A percentile compares a stretch with the other conserved stretches of the same genome.
These are phyloP conservation scores for Meandrusa payeni DNA, from an alignment of 2,888 invertebrate species.

Conservation along the genomic window DNA sequence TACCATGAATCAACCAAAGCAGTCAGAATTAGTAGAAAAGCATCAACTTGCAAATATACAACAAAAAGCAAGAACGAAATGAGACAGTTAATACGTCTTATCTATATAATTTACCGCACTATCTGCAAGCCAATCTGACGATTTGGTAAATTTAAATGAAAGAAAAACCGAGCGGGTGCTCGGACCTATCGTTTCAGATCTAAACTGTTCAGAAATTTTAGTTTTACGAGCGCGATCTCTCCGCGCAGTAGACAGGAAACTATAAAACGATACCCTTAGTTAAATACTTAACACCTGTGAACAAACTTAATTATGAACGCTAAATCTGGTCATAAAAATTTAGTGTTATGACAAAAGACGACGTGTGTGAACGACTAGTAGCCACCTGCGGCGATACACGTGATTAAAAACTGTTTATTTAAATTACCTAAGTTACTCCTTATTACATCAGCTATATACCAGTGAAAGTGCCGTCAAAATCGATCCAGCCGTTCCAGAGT, in stretches of 20 bases:
- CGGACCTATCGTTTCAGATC: slow-evolving; percentile 24
- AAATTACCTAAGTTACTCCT: too few relatives aligned
- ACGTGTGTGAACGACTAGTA: too few relatives aligned
- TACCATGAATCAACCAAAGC: too few relatives aligned
- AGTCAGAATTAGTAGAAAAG: too few relatives aligned
- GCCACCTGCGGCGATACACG: too few relatives aligned
- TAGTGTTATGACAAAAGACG: too few relatives aligned
- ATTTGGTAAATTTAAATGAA: slow-evolving; percentile 23
- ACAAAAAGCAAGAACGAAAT: slow-evolving; percentile 10
- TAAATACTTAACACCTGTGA: slow-evolving; percentile 18
- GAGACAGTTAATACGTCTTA: slow-evolving; percentile 24
- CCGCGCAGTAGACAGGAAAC: slow-evolving; percentile 14
- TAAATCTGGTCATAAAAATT: too few relatives aligned
- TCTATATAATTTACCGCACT: slow-evolving; percentile 27
- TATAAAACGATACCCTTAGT: slow-evolving; percentile 8
- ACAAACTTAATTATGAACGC: slow-evolving; percentile 3
- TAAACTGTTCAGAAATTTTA: slow-evolving; percentile 24
- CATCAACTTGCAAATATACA: slow-evolving; percentile 6
- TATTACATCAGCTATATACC: too few relatives aligned
- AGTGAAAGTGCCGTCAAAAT: too few relatives aligned
- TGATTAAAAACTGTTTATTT: too few relatives aligned
- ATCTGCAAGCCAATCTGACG: slow-evolving; percentile 26
- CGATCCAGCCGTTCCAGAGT: too few relatives aligned
- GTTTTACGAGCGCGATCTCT: slow-evolving; percentile 5
- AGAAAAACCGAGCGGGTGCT: slow-evolving; percentile 4